Percentiles rank a stretch among this genome's conserved stretches.
Evolutionary conservation across 2,888 invertebrate species (phyloP).

Genomic region (Synergus gifuensis): DNA sequence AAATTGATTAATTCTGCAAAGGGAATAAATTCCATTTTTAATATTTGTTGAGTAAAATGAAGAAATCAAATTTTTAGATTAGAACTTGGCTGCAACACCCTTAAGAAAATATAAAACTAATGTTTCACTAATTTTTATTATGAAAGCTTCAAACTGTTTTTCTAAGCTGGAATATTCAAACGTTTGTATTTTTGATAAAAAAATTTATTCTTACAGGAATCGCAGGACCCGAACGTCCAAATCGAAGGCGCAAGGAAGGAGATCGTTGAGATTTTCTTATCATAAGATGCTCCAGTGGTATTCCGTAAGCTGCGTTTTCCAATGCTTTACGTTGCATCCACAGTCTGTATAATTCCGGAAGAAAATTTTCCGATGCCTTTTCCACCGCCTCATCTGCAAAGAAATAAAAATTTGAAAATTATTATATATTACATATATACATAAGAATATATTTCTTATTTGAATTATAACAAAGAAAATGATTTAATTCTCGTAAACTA

Average conservation of each 20-base stretch:
- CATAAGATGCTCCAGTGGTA: conserved; percentile 52
- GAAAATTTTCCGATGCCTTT: conserved; percentile 10
- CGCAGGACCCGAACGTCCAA: conserved; percentile 51
- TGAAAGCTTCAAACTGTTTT: no score
- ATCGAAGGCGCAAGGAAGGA: conserved; percentile 55
- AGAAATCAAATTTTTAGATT: no score
- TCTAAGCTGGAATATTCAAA: no score
- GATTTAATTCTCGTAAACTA: not conserved
- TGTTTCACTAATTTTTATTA: no score
- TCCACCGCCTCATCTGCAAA: conserved; percentile 10
- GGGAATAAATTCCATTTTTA: no score
- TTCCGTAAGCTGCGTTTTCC: conserved; percentile 20
- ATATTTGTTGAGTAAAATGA: no score
- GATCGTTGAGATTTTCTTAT: conserved; percentile 56
- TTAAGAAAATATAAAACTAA: no score
- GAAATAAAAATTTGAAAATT: not conserved
- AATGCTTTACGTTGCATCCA: conserved; percentile 18
- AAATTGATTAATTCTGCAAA: no score
- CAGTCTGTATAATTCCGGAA: conserved; percentile 16
- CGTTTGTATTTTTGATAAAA: not conserved
- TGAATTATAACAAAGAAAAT: no score
- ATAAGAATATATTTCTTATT: no score
- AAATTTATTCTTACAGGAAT: not conserved
- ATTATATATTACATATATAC: not conserved
- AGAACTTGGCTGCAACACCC: no score